Percentiles rank a stretch among this genome's conserved stretches.
Evolutionary conservation across 2,113 vertebrate species (phyloP).

Genomic region (Chloropsis hardwickii): DNA sequence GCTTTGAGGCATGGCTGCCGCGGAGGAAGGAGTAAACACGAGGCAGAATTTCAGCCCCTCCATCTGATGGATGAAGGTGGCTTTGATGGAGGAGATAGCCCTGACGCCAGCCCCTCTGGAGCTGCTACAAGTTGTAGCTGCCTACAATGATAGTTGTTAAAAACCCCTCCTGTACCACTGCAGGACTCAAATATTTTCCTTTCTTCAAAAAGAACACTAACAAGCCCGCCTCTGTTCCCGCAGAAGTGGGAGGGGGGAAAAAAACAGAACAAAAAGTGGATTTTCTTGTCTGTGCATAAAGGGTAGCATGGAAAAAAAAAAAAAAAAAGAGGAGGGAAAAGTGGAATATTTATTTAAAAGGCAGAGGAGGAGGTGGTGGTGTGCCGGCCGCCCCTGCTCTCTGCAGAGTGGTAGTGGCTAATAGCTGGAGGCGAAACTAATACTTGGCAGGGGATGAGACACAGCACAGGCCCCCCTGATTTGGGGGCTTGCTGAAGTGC

Average conservation of each 20-base stretch:
- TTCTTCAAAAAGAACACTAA: not conserved
- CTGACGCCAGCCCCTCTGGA: constrained; percentile 77
- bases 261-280: not conserved
- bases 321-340: not conserved
- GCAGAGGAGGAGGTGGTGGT: constrained; percentile 6
- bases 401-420: constrained; percentile 75
- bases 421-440: constrained; percentile 77
- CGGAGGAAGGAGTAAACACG: constrained; percentile 60
- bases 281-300: constrained; percentile 14
- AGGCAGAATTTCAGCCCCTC: constrained; percentile 68
- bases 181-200: not conserved
- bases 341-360: constrained; percentile 2
- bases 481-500: constrained; percentile 62
- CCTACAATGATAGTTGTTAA: constrained; percentile 71
- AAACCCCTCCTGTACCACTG: constrained; percentile 55
- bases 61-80: constrained; percentile 75
- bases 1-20: not conserved
- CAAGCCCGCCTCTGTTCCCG: not conserved
- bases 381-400: constrained; percentile 57
- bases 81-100: constrained; percentile 79
- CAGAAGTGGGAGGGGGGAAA: fast-evolving
- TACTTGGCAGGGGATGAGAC: constrained; percentile 79
- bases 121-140: constrained; percentile 70
- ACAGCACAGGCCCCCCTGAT: constrained; percentile 65
- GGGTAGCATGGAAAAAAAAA: not conserved